Base-by-base conservation (phyloP, 1,140 invertebrate genomes). In the Drosophila equinoxialis region DNA sequence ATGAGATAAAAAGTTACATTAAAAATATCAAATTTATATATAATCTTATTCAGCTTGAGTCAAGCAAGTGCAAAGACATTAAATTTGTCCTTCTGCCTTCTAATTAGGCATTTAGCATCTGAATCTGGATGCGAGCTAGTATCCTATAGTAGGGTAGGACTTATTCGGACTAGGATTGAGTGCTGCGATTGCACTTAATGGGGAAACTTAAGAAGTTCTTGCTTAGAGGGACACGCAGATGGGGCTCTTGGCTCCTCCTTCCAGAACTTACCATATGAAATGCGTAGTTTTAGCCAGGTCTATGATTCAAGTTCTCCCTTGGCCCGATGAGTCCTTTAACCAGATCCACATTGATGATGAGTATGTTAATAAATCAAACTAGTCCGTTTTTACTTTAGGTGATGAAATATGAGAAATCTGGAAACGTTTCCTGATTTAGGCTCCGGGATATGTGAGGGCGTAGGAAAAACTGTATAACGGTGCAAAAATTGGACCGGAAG, bases 401-500 rank as follows among this genome's bases (percentile, higher is more conserved):
- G 14, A 2, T 23, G 54, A 59, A 48, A 6, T 5, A 10, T 10
- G 8, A 8, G 2, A 17, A 58, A 58, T 37, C 30, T 35, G 57
- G 14, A 51, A 11, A 23, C 17, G 17, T 51, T 51, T 51, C 33
- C 23, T 13, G 48, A 23, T 13, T 59, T 37, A 8, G 57, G 7
- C 57, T 39, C 57, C 57, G 55, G 42, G 48, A 71, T 59, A 59
- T 59, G 57, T 26, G 1, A 59, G 35, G 57, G 33, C 57, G 57
- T 39, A 37, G 57, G 57, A 59, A 59, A 51, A 42, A 37, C 37
- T 59, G 45, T 48, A 65, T 69, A 73, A 41, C 64, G 54, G 58
- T 73, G 41, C 65, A 74, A 58, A 79, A 90, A 81, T 72, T 65
- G 69, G 81, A 85, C 85, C 85, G 84, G 85, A 89, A 89, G 84